A percentile compares a stretch with the other conserved stretches of the same genome.
These are phyloP conservation scores for Drosophila equinoxialis DNA, from an alignment of 1,140 invertebrate genomes.

Conservation along the genomic window DNA sequence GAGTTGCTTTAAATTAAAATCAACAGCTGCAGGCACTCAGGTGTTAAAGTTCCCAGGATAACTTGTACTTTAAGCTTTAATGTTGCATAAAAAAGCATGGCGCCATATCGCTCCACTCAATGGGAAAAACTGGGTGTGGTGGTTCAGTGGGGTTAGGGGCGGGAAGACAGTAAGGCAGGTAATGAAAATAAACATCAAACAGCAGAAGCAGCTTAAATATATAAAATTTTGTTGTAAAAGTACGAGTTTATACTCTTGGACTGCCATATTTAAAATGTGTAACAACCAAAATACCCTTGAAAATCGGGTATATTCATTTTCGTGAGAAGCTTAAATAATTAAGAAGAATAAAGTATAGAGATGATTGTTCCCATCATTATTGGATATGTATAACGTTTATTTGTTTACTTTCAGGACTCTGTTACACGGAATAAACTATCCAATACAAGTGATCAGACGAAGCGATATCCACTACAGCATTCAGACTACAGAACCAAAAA, in stretches of 20 bases:
- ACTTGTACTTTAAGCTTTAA: conserved; percentile 11
- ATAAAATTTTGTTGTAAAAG: conserved; percentile 15
- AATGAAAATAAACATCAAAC: conserved; percentile 18
- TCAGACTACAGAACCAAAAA: too few relatives aligned
- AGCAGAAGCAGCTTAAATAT: conserved; percentile 7
- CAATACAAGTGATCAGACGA: too few relatives aligned
- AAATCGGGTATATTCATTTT: not conserved
- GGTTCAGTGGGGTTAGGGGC: not conserved
- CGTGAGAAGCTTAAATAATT: too few relatives aligned
- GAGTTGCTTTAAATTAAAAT: conserved; percentile 20
- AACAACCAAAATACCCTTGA: not conserved
- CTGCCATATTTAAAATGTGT: conserved; percentile 3
- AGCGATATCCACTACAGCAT: too few relatives aligned
- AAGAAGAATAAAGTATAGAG: too few relatives aligned
- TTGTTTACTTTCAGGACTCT: not conserved
- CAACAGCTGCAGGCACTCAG: conserved; percentile 15
- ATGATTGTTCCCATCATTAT: too few relatives aligned
- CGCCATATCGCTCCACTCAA: not conserved
- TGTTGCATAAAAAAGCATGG: conserved; percentile 5
- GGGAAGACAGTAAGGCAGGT: not conserved
- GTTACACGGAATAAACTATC: too few relatives aligned
- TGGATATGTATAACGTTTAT: too few relatives aligned
- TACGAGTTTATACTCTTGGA: conserved; percentile 6
- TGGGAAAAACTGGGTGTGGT: not conserved
- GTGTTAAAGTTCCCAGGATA: conserved; percentile 18